These are phyloP conservation scores for Phoeniculus purpureus DNA, from an alignment of 2,797 vertebrate species.

Conservation along the genomic window DNA sequence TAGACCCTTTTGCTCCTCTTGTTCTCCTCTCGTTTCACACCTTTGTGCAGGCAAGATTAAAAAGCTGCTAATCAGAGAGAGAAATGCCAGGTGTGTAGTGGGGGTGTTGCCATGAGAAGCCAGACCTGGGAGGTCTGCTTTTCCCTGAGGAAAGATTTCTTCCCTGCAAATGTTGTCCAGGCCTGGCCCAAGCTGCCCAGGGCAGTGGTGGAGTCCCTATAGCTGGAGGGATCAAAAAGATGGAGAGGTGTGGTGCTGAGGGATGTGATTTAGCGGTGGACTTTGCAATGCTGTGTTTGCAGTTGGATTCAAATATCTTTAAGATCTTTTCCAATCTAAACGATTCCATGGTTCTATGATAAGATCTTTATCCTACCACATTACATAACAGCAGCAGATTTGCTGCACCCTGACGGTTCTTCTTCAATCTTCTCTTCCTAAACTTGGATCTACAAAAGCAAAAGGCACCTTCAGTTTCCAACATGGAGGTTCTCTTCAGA, in stretches of 20 bases:
- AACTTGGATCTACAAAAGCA: background rate
- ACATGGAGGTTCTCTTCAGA: background rate
- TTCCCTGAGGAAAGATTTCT: background rate
- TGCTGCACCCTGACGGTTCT: background rate
- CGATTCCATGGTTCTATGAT: background rate
- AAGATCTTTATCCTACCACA: background rate
- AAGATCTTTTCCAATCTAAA: background rate
- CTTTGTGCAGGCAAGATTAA: background rate
- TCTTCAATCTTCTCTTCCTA: background rate
- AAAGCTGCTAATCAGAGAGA: background rate
- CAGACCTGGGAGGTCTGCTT: background rate
- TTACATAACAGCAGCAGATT: accelerated
- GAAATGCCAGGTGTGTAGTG: accelerated
- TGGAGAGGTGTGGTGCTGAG: accelerated
- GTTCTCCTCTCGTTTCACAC: background rate
- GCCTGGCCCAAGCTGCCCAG: background rate
- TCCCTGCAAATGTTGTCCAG: too few relatives aligned
- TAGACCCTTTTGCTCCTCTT: background rate
- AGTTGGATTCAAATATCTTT: accelerated
- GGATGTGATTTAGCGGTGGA: background rate
- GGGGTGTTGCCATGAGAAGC: background rate
- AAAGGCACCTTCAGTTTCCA: background rate
- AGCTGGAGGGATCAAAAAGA: background rate
- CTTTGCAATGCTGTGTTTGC: background rate
- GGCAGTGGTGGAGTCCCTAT: too few relatives aligned